Base-by-base conservation (phyloP, 2,113 vertebrate genomes). In the Melanerpes formicivorus region DNA sequence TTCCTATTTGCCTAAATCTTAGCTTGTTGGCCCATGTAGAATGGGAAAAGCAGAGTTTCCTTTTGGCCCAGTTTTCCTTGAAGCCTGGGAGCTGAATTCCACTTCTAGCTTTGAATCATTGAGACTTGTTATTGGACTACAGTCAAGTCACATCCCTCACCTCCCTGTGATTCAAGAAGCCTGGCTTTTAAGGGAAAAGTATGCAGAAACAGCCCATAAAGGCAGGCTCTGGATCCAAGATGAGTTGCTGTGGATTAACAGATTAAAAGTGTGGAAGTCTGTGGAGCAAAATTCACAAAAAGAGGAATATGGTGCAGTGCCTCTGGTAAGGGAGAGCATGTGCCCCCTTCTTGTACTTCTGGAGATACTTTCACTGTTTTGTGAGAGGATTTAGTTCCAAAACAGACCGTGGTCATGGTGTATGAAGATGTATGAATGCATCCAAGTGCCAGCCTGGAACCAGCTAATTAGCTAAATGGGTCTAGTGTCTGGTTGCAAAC, bases 51-150 rank as follows among this genome's bases (percentile, higher is more conserved):
- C 94, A 93, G 90, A 90, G 84, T 92, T 96, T 90, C 93, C 93
- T 93, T 87, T 95, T 96, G 91, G 90, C 86, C 80, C 90, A 52
- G 87, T 86, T 91, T 37, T 94, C 85, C 92, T 63, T 72, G 79
- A 90, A 93, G 93, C 93, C 94, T 93, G 91, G 93, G 76, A 95
- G 94, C 84, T 93, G 95, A 93, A 96, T 95, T 96, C 93, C 90
- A 88, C 46, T 73, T 50, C 82, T 88, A 81, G 83, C 84, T 95
- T 95, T 93, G 95, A 95, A 95, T 80, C 87, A 93, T 62, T 96
- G 91, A 96, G 92, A 84, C 86, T 94, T 22, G 70, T 55, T 88
- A 14, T 25, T 96, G 96, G 90, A 95, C 75, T 87, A 67, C 48
- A 72, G 91, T 86, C 93, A 93, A 96, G 90, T 88, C 94, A 96